Evolutionary conservation across 2,113 vertebrate genomes (phyloP), one percentile per base, ranked within the genome.

Genomic region (Onychostoma macrolepis): DNA sequence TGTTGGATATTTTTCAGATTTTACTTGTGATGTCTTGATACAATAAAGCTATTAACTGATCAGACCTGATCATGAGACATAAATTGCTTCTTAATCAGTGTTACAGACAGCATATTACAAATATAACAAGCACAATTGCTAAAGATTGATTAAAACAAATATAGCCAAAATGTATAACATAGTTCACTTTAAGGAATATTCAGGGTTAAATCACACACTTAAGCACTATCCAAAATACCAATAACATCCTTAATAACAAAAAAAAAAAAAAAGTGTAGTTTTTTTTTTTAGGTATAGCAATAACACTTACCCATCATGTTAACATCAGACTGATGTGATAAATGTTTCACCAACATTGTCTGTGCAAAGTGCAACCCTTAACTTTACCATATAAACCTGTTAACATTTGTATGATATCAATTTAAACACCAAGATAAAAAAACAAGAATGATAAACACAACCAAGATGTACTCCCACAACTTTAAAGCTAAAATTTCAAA

Each of bases 11-110:
- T 84, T 53, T 24, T 83, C 17, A 8, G 1, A 9, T 84, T 84
- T 74, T 53, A 48, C 26, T 21, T 81, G 21, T 82, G 6, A 65
- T 65, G 41, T 82, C 80, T 82, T 82, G 4, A 74, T 28, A 26
- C 69, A 84, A 74, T 84, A 84, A 84, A 84, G 83, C 28, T 71
- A 48, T 5, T 71, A 21, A 80, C 56, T 84, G 30, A 19, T 43
- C 77, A 38, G 38, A 63, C 6, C n/a, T 33, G 6, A 80, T 78
- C 33, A 19, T 9, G 48, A 28, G 26, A 78, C 28, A 6, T 30
- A n/a, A 1, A 72, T 72, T 41, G 36, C 19, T 65, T 19, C 11
- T 26, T 83, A 33, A 26, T 67, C n/a, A 15, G 41, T 21, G 1
- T 75, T 65, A 30, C 80, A 65, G 24, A 72, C 19, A 41, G 41